phyloP scores from a whole-genome alignment of 2,888 invertebrate genomes.

The Drosophila suboccidentalis region DNA sequence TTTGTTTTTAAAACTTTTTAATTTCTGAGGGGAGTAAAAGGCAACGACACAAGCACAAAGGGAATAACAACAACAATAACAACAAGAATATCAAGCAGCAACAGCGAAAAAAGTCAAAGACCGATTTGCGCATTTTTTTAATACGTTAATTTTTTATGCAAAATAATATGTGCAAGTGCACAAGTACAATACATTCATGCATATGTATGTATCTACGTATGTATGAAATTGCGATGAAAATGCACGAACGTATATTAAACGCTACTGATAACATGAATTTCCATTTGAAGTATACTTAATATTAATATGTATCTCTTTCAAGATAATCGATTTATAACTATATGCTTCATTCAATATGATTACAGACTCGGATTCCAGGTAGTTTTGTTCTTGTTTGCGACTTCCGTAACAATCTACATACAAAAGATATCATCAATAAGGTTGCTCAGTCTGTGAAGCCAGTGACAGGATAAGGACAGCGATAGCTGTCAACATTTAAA shows the following conservation, averaged over 20 bases:
- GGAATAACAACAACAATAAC: conserved; percentile 27
- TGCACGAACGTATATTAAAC: conserved; percentile 3
- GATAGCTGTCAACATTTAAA: conserved; percentile 39
- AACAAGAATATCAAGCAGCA: conserved; percentile 36
- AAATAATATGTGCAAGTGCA: conserved; percentile 37
- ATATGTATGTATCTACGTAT: not conserved
- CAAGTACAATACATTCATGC: conserved; percentile 8
- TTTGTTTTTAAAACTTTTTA: conserved; percentile 26
- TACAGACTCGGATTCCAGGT: conserved; percentile 33
- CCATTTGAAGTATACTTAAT: not conserved
- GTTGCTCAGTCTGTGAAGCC: conserved; percentile 18
- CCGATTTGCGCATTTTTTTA: conserved; percentile 56
- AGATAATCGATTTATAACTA: conserved; percentile 19
- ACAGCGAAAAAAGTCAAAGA: conserved; percentile 58
- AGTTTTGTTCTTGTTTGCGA: conserved; percentile 25
- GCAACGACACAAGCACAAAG: conserved; percentile 53
- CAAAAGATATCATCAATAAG: conserved; percentile 5
- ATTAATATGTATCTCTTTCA: not conserved
- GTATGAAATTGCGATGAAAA: conserved; percentile 1
- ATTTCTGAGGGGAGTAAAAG: conserved; percentile 40
- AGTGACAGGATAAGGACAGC: conserved; percentile 46
- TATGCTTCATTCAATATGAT: conserved; percentile 10
- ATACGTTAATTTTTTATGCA: conserved; percentile 52
- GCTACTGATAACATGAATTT: not conserved
- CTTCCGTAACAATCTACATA: conserved; percentile 6